Percentiles rank a stretch among this genome's conserved stretches.
Conservation (phyloP, 2,888 invertebrate species). For the Hypsopygia costalis region DNA sequence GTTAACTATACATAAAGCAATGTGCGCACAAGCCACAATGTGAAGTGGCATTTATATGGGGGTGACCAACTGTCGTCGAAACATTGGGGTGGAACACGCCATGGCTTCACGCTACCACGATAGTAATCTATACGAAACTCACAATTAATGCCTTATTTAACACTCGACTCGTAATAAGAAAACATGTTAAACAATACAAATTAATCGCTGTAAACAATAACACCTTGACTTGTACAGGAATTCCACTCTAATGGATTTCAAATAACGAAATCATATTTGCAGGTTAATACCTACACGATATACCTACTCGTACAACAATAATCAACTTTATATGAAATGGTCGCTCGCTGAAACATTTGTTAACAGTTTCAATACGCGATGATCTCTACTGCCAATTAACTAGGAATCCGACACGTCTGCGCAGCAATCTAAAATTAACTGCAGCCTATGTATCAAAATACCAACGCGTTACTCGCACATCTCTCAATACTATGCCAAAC, state of each 20-base stretch:
- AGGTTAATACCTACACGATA: slow-evolving; percentile 4
- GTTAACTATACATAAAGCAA: slow-evolving; percentile 58
- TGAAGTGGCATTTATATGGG: slow-evolving; percentile 76
- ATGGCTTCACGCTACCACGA: slow-evolving; percentile 70
- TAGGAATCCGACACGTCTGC: slow-evolving; percentile 78
- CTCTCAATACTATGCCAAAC: slow-evolving; percentile 80
- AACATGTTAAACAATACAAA: slow-evolving; percentile 26
- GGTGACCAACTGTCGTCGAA: slow-evolving; percentile 79
- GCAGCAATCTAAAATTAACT: slow-evolving; percentile 80
- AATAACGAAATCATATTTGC: slow-evolving; percentile 15
- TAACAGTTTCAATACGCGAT: slow-evolving; percentile 52
- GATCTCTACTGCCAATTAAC: slow-evolving; percentile 77
- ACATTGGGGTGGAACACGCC: slow-evolving; percentile 65
- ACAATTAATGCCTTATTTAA: slow-evolving; percentile 72
- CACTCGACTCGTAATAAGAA: slow-evolving; percentile 46
- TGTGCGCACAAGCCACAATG: slow-evolving; percentile 76
- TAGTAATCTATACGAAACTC: slow-evolving; percentile 72
- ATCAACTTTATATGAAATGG: slow-evolving; percentile 1
- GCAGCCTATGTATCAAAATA: slow-evolving; percentile 80
- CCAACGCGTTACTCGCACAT: slow-evolving; percentile 76
- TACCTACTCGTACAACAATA: not conserved
- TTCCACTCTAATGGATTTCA: not conserved
- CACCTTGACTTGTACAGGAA: slow-evolving; percentile 17
- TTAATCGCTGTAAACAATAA: slow-evolving; percentile 20
- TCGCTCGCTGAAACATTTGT: slow-evolving; percentile 7